Base-by-base conservation (phyloP, 92 coral and sea anemone species). In the Siderastrea radians region DNA sequence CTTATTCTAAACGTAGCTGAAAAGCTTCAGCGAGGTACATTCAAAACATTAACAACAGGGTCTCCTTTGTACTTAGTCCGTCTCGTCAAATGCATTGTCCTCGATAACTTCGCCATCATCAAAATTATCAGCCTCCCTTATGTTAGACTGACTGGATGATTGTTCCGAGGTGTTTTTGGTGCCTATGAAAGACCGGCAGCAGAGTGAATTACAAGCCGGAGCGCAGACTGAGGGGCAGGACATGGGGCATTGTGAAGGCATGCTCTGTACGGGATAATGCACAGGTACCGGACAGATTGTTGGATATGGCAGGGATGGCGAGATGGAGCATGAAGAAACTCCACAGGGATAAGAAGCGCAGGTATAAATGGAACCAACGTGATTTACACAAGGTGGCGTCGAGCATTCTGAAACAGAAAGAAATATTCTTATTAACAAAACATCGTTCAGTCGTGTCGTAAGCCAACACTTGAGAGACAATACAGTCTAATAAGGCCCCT, bases 221-320 rank as follows among this genome's bases (percentile, higher is more conserved):
- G 87, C 87, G 69, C 87, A 83, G 46, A 58, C 58, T 16, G 87
- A 54, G 12, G 87, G 80, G 62, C 87, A 83, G 2, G 87, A 38
- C 59, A 48, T 17, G 15, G 87, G 72, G 49, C 87, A 83, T 44
- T 72, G 87, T 17, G 87, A 45, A 14, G 80, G 53, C 45, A n/a
- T 51, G 38, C 16, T 13, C 16, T 65, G 87, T 7, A 50, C 80
- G 5, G 87, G 87, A 17, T 52, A 55, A 1, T 78, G 86, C 44
- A 43, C 43, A 16, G 85, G 85, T 47, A 64, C 79, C 49, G 78
- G 87, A 26, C 87, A 72, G 15, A 61, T 59, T 54, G 87, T 59
- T 58, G 87, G 87, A 14, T 70, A 70, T 12, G 60, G 17, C 16
- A 54, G 72, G 19, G 70, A 52, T 47, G 87, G 80, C 47, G 87